Base-by-base conservation (phyloP, 2,797 vertebrate genomes). In the Acrocephalus scirpaceus region DNA sequence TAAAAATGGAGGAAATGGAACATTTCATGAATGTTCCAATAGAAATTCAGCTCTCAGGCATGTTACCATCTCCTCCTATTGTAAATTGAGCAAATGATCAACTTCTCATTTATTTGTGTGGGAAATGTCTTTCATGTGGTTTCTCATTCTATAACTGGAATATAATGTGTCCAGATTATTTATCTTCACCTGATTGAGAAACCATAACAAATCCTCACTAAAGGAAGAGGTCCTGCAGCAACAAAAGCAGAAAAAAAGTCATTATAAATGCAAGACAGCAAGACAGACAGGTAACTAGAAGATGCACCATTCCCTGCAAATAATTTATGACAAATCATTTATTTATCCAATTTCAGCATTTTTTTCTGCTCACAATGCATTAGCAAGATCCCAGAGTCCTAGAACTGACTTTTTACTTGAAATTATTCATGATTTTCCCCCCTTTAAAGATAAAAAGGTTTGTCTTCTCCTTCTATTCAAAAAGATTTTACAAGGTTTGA, bases 301-400 rank as follows among this genome's bases (percentile, higher is more conserved):
- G 66, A 95, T 91, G 94, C 56, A 92, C 60, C 62, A 73, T 81
- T 91, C 19, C 45, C 60, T 80, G 53, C 92, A 94, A 96, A 96
- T 97, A 94, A 96, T 97, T 96, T 81, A 96, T 94, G 86, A 42
- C 62, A 88, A 96, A 96, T 96, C 4, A 97, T 96, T 97, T 97
- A 96, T 97, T 97, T 94, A 97, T 95, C 82, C 79, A 88, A 86
- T 96, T 90, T 84, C n/a, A 60, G 65, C 72, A 19, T 69, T 91
- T 83, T 89, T 84, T 90, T 66, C 50, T 60, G 23, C 42, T 96
- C 71, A 94, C 56, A 66, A 86, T 84, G 79, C 22, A 17, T 88
- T 94, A 96, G 66, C 40, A 84, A 86, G 51, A 91, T 84, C 45
- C 38, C 7, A 27, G 14, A 84, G 44, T 60, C 48, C 45, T 95